Evolutionary conservation across 2,888 invertebrate genomes (phyloP), one percentile per base, ranked within the genome.

Genomic region (Megaustenia siamemsis): DNA sequence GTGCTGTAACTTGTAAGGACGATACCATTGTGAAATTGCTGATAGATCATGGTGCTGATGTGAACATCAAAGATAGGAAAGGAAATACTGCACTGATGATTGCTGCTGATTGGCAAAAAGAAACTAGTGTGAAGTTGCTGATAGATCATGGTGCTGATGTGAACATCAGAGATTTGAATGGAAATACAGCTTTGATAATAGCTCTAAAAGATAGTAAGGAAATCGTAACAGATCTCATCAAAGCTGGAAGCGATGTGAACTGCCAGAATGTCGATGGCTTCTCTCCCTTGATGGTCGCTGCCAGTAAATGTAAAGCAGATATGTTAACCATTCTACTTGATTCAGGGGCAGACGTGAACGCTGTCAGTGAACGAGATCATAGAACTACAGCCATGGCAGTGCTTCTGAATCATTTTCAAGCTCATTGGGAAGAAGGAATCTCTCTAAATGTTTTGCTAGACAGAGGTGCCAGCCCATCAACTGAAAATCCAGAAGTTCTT

Each of bases 281-380:
- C 0, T 66, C 80, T 40, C 68, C 80, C 32, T 15, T 80, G 5
- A 80, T 80, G 80, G 0, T 68, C 1, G 69, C 69, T 1, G 32
- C 80, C 35, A 21, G 21, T 1, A 68, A 6, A 21, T 2, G 24
- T 8, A 68, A 43, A 28, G 5, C n/a, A 5, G 45, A 43, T 18
- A 49, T 38, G 1, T 0, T 80, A 5, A 32, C n/a, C 6, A 1
- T 45, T 18, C 38, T 80, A 5, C 28, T 80, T 5, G 49, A 80
- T 43, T 66, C 40, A 32, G 78, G 66, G 28, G 78, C 78, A 28
- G 78, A 78, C 28, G 78, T 78, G 18, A 66, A 80, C 45, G 49
- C 32, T 45, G 80, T 80, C 32, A 80, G 66, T 35, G 5, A 28
- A 3, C 63, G 6, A 28, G 45, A 43, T n/a, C 28, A 21, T 1